Evolutionary conservation across 2,113 vertebrate species (phyloP).

Genomic region (Lagenorhynchus albirostris): DNA sequence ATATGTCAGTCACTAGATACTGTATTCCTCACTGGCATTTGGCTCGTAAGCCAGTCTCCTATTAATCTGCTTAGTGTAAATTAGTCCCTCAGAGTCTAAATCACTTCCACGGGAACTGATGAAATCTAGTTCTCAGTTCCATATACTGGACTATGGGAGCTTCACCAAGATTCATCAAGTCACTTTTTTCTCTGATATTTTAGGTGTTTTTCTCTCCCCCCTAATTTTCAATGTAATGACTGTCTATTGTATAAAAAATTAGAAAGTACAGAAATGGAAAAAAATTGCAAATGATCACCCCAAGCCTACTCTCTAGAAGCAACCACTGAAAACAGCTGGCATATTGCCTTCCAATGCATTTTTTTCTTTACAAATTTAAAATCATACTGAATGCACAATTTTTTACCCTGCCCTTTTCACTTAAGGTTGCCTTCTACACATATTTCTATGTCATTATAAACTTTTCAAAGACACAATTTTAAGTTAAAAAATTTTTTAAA

Average conservation of each 20-base stretch:
- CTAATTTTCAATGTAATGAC: constrained; percentile 11
- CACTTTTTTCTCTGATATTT: neutral
- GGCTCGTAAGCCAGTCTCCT: neutral
- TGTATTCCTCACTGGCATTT: neutral
- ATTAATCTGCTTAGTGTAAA: neutral
- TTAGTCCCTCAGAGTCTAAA: neutral
- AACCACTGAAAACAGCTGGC: neutral
- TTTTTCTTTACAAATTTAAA: neutral
- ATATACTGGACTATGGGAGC: neutral
- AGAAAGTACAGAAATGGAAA: constrained; percentile 23
- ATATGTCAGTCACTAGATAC: neutral
- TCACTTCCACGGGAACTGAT: neutral
- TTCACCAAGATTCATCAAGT: neutral
- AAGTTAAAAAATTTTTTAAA: neutral
- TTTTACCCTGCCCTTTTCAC: neutral
- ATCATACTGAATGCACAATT: neutral
- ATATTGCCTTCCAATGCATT: neutral
- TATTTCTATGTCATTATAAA: constrained; percentile 8
- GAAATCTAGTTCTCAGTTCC: constrained; percentile 34
- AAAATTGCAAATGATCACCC: neutral
- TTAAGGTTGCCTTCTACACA: neutral
- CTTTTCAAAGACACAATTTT: constrained; percentile 9
- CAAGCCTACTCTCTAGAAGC: neutral
- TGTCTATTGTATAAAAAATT: neutral
- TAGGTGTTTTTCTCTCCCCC: neutral